Evolutionary conservation across 2,797 vertebrate species (phyloP).

Genomic region (Emys orbicularis): DNA sequence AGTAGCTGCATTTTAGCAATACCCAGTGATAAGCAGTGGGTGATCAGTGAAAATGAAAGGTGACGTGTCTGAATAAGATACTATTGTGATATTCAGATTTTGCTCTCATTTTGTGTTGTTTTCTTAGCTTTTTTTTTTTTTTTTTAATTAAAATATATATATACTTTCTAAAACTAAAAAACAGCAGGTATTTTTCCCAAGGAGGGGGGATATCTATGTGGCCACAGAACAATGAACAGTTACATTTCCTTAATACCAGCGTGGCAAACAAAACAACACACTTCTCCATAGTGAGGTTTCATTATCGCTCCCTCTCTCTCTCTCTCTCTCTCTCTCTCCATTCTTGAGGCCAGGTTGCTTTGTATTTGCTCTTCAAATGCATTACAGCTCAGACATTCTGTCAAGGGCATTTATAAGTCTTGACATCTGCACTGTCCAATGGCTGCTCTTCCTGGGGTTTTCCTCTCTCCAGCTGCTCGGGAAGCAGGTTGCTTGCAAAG

Average conservation of each 20-base stretch:
- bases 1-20: not conserved
- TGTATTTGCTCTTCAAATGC: not conserved
- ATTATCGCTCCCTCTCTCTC: accelerated
- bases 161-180: not conserved
- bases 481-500: not conserved
- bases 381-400: not conserved
- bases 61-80: not conserved
- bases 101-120: not conserved
- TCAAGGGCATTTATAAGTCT: not conserved
- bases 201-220: not conserved
- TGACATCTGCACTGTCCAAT: not conserved
- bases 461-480: not conserved
- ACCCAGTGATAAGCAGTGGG: not conserved
- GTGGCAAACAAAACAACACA: not conserved
- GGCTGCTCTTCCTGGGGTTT: not conserved
- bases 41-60: not conserved
- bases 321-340: not conserved
- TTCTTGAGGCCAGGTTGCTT: not conserved
- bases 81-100: not conserved
- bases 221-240: not conserved
- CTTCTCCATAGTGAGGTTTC: accelerated
- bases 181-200: not conserved
- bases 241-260: not conserved
- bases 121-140: not conserved
- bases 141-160: not conserved